A percentile compares a stretch with the other conserved stretches of the same genome.
These are phyloP conservation scores for Clarias gariepinus DNA, from an alignment of 2,113 vertebrate species.

Conservation along the genomic window DNA sequence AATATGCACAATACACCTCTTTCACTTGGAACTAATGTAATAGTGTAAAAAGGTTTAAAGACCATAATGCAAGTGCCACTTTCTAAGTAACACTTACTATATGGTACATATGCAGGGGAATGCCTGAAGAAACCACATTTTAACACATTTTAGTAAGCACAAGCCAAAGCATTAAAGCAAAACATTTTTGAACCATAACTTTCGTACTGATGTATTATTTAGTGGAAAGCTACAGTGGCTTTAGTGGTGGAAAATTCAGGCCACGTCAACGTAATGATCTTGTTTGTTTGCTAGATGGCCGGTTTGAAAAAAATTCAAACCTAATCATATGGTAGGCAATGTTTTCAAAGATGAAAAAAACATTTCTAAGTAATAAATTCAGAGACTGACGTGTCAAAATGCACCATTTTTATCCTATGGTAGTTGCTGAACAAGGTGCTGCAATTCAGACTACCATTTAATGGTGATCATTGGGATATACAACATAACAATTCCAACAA, in stretches of 20 bases:
- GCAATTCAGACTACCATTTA: constrained; percentile 69
- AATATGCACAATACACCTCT: background rate
- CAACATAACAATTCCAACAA: no score
- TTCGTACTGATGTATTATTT: no score
- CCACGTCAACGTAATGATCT: background rate
- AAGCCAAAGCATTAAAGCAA: background rate
- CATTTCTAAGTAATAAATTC: constrained; percentile 22
- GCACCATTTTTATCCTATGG: constrained; percentile 54
- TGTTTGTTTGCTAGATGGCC: background rate
- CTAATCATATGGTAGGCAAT: background rate
- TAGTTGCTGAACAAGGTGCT: constrained; percentile 58
- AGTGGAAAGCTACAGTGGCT: background rate
- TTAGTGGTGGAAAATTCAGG: background rate
- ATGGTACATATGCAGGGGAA: background rate
- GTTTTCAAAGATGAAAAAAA: constrained; percentile 22
- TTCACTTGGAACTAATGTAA: background rate
- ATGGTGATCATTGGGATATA: constrained; percentile 48
- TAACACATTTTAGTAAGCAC: background rate
- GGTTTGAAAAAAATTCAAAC: background rate
- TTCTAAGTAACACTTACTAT: background rate
- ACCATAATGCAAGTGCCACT: background rate
- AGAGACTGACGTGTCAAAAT: background rate
- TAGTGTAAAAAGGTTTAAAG: background rate
- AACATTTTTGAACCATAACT: background rate
- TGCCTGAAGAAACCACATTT: background rate